phyloP scores from a whole-genome alignment of 2,888 invertebrate genomes.

The Melanchra persicariae region DNA sequence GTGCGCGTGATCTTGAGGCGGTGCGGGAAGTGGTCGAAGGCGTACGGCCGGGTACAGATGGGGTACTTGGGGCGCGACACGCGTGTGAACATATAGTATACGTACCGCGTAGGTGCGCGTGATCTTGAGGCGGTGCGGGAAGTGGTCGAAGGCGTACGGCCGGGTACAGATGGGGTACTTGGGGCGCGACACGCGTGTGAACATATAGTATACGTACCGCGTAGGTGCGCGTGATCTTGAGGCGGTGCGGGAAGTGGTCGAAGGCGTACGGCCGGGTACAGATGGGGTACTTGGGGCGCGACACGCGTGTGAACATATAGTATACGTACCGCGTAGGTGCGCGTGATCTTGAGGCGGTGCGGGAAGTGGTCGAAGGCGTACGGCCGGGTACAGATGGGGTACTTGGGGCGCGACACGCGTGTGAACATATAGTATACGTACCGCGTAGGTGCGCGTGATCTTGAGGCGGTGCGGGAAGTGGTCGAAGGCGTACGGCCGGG shows the following conservation, averaged over 20 bases:
- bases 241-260: slow-evolving; percentile 95
- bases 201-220: slow-evolving; percentile 93
- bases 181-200: slow-evolving; percentile 95
- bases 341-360: slow-evolving; percentile 94
- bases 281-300: slow-evolving; percentile 95
- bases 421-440: slow-evolving; percentile 93
- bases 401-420: slow-evolving; percentile 95
- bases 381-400: slow-evolving; percentile 97
- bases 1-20: slow-evolving; percentile 96
- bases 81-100: slow-evolving; percentile 94
- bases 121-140: slow-evolving; percentile 95
- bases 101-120: slow-evolving; percentile 96
- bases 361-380: slow-evolving; percentile 98
- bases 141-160: slow-evolving; percentile 97
- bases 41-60: slow-evolving; percentile 97
- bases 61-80: slow-evolving; percentile 95
- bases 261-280: slow-evolving; percentile 99
- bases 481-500: slow-evolving; percentile 98
- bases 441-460: slow-evolving; percentile 97
- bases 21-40: slow-evolving; percentile 97
- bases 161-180: slow-evolving; percentile 97
- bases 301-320: slow-evolving; percentile 95
- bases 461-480: slow-evolving; percentile 95
- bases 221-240: slow-evolving; percentile 97
- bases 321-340: slow-evolving; percentile 95